These are phyloP conservation scores for Heliconius melpomene DNA, from an alignment of 1,140 invertebrate genomes.

Conservation along the genomic window DNA sequence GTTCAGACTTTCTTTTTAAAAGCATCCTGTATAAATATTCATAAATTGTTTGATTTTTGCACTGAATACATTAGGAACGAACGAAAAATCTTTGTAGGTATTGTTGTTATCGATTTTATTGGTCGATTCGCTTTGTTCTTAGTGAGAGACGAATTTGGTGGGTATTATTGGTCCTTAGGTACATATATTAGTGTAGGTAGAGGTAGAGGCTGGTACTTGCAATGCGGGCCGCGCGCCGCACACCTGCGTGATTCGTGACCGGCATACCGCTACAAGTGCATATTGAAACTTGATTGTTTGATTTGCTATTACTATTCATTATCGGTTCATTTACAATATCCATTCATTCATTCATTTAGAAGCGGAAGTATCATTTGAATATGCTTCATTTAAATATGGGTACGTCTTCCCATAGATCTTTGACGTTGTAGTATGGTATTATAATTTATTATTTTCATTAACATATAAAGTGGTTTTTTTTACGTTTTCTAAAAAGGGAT, in stretches of 20 bases:
- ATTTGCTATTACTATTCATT: constrained; percentile 15
- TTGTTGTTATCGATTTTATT: not conserved
- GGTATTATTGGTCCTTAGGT: not conserved
- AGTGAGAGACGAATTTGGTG: not conserved
- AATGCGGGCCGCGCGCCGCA: constrained; percentile 62
- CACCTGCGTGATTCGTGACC: constrained; percentile 64
- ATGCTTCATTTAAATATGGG: not conserved
- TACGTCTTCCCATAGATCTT: not conserved
- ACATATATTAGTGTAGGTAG: not conserved
- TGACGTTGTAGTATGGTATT: not conserved
- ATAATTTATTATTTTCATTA: not conserved
- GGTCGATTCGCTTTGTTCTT: not conserved
- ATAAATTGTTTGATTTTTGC: constrained; percentile 10
- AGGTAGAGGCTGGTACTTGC: constrained; percentile 16
- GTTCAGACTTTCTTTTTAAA: not conserved
- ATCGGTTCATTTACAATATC: not conserved
- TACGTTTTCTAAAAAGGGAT: too few species aligned
- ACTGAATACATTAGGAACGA: not conserved
- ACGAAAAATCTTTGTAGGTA: not conserved
- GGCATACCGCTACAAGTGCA: constrained; percentile 40
- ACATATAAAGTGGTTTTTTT: too few species aligned
- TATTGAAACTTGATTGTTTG: constrained; percentile 31
- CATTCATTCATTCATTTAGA: not conserved
- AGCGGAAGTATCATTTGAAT: not conserved
- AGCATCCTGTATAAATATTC: constrained; percentile 19